Conservation (phyloP, 2,113 vertebrate species). For the Bubo bubo region DNA sequence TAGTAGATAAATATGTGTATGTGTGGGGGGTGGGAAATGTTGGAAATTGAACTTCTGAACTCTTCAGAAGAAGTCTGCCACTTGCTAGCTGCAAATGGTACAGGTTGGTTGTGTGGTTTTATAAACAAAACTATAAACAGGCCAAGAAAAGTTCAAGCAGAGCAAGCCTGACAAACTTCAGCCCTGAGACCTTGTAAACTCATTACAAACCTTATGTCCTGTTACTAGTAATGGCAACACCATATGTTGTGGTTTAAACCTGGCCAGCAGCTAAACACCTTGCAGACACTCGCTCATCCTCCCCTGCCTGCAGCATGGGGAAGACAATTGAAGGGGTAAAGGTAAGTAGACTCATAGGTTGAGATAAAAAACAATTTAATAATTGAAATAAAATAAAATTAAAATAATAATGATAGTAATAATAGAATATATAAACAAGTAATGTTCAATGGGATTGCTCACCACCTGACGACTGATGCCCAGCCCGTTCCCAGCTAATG, state of each 20-base stretch:
- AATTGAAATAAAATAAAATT: too few species aligned
- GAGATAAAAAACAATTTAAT: too few species aligned
- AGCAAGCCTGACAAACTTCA: not conserved
- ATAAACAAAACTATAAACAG: not conserved
- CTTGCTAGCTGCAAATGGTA: not conserved
- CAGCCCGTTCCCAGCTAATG: too few species aligned
- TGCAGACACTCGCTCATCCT: too few species aligned
- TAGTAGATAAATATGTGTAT: not conserved
- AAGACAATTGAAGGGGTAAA: too few species aligned
- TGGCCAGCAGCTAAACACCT: too few species aligned
- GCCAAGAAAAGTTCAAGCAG: not conserved
- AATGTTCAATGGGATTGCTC: too few species aligned
- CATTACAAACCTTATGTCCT: not conserved
- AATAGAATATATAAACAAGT: too few species aligned
- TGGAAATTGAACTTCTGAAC: not conserved
- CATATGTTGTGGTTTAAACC: not conserved
- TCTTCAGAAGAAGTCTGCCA: not conserved
- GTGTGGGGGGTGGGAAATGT: not conserved
- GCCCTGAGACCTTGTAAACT: not conserved
- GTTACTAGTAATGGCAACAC: not conserved
- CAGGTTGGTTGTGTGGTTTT: not conserved
- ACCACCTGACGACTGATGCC: too few species aligned
- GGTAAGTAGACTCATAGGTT: too few species aligned
- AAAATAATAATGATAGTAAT: too few species aligned
- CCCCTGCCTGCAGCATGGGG: too few species aligned